phyloP scores from a whole-genome alignment of 2,113 vertebrate genomes.

The Mormoops blainvillei region DNA sequence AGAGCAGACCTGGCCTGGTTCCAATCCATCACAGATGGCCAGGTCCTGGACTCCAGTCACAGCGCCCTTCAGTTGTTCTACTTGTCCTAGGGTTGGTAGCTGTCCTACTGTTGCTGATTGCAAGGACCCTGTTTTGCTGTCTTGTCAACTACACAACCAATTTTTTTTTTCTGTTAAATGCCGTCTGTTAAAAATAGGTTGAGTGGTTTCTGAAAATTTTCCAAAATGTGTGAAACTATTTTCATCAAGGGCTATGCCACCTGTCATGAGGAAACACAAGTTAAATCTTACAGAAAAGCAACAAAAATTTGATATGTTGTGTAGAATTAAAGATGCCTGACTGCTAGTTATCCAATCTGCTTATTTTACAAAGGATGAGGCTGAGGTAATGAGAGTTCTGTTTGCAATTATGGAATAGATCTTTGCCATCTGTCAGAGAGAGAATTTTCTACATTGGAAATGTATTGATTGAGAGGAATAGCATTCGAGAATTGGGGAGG shows the following conservation, averaged over 20 bases:
- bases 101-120: not conserved
- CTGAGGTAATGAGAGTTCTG: not conserved
- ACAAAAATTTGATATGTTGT: not conserved
- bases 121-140: not conserved
- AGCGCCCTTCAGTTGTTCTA: not conserved
- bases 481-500: not conserved
- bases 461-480: not conserved
- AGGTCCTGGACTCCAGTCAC: not conserved
- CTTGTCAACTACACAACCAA: not conserved
- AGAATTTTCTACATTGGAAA: not conserved
- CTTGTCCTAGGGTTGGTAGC: not conserved
- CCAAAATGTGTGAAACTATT: not conserved
- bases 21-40: not conserved
- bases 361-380: constrained; percentile 30
- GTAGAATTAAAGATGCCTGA: not conserved
- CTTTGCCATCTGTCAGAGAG: not conserved
- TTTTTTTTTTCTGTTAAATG: not conserved
- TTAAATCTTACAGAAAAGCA: not conserved
- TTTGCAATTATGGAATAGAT: not conserved
- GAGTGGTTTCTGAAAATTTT: not conserved
- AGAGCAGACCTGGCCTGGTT: not conserved
- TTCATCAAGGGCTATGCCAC: not conserved
- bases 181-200: not conserved
- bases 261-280: not conserved
- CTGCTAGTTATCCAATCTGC: not conserved